phyloP scores from a whole-genome alignment of 2,113 vertebrate genomes.

The Cricetomys ansorgei region DNA sequence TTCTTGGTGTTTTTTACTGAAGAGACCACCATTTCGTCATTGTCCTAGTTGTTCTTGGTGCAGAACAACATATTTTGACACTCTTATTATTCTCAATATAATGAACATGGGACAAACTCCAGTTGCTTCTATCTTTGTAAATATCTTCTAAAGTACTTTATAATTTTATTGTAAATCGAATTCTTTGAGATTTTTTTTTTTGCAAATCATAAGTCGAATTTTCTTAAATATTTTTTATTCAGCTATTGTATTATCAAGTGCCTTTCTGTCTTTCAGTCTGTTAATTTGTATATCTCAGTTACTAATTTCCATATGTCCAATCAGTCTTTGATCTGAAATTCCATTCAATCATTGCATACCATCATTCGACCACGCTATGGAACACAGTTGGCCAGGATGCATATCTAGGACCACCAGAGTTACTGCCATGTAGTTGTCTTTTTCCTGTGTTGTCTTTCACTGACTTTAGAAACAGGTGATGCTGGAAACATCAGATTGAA shows the following conservation, averaged over 20 bases:
- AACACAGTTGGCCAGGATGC: neutral
- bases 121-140: neutral
- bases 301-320: neutral
- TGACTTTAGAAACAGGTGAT: neutral
- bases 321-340: neutral
- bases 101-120: neutral
- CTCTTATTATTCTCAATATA: neutral
- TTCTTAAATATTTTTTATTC: neutral
- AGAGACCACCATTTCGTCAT: neutral
- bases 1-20: neutral
- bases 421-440: neutral
- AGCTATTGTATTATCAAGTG: too few relatives aligned
- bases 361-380: neutral
- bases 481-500: neutral
- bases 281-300: neutral
- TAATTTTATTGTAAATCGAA: neutral
- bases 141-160: neutral
- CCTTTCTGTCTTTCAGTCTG: neutral
- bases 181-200: neutral
- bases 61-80: neutral
- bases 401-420: neutral
- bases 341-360: neutral
- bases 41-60: too few relatives aligned
- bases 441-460: neutral
- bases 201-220: neutral